Evolutionary conservation across 1,140 invertebrate species (phyloP).

Genomic region (Leptonema lineaticorne): DNA sequence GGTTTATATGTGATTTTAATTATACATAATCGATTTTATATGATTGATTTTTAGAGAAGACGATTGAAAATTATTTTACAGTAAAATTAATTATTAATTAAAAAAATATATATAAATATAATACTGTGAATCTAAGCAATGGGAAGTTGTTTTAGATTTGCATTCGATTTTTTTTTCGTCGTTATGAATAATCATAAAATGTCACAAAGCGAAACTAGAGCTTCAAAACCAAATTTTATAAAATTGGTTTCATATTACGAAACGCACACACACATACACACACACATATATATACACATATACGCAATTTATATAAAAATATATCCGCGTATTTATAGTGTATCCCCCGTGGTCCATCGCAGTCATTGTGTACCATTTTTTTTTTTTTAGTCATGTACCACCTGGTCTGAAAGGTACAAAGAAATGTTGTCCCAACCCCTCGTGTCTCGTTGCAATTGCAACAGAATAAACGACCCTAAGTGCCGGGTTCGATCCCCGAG

Average conservation of each 20-base stretch:
- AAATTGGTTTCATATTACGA: slow-evolving; percentile 9
- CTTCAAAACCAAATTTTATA: too few relatives aligned
- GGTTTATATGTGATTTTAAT: too few relatives aligned
- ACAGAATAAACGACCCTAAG: neutral
- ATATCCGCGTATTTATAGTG: neutral
- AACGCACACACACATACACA: neutral
- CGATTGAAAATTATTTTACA: too few relatives aligned
- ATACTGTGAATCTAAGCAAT: too few relatives aligned
- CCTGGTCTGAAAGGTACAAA: slow-evolving; percentile 10
- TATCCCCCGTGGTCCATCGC: slow-evolving; percentile 30
- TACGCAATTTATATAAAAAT: neutral
- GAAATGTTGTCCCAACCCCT: neutral
- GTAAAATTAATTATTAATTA: too few relatives aligned
- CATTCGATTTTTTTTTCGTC: too few relatives aligned
- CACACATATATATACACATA: neutral
- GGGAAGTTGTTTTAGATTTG: too few relatives aligned
- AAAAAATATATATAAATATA: too few relatives aligned
- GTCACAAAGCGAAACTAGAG: too few relatives aligned
- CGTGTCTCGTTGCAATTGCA: neutral
- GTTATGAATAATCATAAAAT: too few relatives aligned
- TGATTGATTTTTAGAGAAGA: too few relatives aligned
- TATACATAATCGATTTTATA: too few relatives aligned
- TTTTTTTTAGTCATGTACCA: neutral
- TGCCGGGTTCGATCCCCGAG: neutral
- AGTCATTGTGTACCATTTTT: slow-evolving; percentile 14